Percentiles rank a stretch among this genome's conserved stretches.
These are phyloP conservation scores for Rhinogobius similis DNA, from an alignment of 2,113 vertebrate species.

Conservation along the genomic window DNA sequence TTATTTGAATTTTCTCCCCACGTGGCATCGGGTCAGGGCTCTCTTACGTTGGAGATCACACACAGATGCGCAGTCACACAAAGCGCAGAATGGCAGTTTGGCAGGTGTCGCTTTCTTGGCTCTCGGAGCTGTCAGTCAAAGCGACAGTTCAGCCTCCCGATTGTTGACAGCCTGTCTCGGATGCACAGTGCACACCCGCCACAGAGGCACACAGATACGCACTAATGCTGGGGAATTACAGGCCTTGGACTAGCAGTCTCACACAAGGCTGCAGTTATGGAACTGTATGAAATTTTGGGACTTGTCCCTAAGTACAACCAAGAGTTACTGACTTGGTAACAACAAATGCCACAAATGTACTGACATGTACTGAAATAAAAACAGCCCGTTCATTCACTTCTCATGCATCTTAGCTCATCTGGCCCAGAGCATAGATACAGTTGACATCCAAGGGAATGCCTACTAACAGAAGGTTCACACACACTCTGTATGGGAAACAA, in stretches of 20 bases:
- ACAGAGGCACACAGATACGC: background rate
- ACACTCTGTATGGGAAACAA: too few relatives aligned
- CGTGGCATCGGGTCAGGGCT: conserved; percentile 35
- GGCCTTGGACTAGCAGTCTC: conserved; percentile 20
- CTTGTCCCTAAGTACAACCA: background rate
- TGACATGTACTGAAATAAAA: background rate
- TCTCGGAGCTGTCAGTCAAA: conserved; percentile 66
- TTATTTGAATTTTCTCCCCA: conserved; percentile 46
- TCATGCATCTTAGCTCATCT: too few relatives aligned
- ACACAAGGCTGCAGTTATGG: conserved; percentile 6
- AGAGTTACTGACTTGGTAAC: background rate
- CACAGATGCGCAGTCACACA: conserved; percentile 23
- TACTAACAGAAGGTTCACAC: background rate
- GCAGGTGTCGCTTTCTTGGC: conserved; percentile 65
- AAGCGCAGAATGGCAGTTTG: conserved; percentile 49
- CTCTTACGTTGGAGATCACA: conserved; percentile 30
- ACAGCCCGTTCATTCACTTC: background rate
- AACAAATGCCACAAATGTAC: background rate
- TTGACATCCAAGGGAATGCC: background rate
- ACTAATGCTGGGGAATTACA: conserved; percentile 5
- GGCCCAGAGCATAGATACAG: too few relatives aligned
- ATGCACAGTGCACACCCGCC: conserved; percentile 9
- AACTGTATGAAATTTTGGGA: background rate
- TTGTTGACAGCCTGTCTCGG: conserved; percentile 31
- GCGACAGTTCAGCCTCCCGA: conserved; percentile 57